Conservation (phyloP, 1,140 invertebrate genomes). For the Orius insidiosus region DNA sequence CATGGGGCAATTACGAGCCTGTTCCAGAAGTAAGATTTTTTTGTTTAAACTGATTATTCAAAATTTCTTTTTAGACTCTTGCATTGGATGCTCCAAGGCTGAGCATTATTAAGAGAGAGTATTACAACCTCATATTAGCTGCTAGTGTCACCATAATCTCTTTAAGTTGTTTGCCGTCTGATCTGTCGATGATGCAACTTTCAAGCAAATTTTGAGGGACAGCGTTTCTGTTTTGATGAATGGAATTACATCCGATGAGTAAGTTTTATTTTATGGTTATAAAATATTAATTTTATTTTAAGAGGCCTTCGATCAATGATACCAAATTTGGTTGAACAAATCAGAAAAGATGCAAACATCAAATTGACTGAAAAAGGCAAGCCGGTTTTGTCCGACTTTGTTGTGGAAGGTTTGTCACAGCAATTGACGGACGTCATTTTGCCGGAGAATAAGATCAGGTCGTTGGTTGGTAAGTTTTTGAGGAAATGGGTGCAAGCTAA, state of each 20-base stretch:
- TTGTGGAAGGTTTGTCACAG: neutral
- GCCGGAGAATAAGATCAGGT: conserved; percentile 1
- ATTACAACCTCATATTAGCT: conserved; percentile 2
- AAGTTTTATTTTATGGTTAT: no score
- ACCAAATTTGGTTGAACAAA: conserved; percentile 6
- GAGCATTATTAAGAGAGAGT: conserved; percentile 7
- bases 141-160: neutral
- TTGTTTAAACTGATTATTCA: no score
- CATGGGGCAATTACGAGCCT: neutral
- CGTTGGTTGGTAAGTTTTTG: neutral
- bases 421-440: neutral
- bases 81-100: conserved; percentile 7
- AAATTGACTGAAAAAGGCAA: neutral
- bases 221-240: neutral
- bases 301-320: neutral
- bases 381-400: neutral
- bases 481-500: no score
- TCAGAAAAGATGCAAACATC: conserved; percentile 6
- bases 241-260: conserved; percentile 3
- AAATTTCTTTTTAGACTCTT: neutral
- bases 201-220: conserved; percentile 2
- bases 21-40: conserved; percentile 7
- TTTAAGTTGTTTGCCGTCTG: conserved; percentile 4
- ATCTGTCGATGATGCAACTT: neutral
- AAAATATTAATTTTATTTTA: no score